Evolutionary conservation across 2,797 vertebrate species (phyloP), one percentile per base, ranked within the genome.

Genomic region (Tarsius wallacei): DNA sequence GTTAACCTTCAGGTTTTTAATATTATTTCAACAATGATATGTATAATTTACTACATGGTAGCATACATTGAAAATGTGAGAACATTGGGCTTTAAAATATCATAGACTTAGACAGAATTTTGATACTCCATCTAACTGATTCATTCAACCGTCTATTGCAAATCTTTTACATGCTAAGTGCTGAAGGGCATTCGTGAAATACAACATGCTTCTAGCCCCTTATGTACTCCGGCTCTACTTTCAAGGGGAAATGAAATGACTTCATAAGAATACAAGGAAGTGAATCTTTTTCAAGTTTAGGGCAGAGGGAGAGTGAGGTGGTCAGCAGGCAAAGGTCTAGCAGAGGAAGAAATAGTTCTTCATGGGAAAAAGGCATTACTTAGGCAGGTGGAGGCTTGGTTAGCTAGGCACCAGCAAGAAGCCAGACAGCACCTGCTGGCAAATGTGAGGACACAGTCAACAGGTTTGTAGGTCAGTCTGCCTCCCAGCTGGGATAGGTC

Each of bases 1-100:
- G 76, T 89, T 86, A 53, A 78, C 93, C 87, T 97, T 97, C 86
- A 94, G 73, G 78, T 94, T 96, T 96, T 95, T 90, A 95, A 78
- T 93, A 77, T 86, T 97, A 80, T 98, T 96, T 93, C 68, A 91
- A 76, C n/a, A 78, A 42, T 24, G 33, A 82, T 51, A 36, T 33
- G 7, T 91, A 7, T 55, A 93, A 90, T 92, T 97, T 93, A 84
- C 70, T 87, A 61, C 42, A 88, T 26, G n/a, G 63, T 59, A 59
- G 77, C 55, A 57, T 70, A 36, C 21, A 82, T 95, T 91, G 63
- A 90, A 85, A 97, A 93, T 53, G 22, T 93, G 68, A 93, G 87
- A 93, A 94, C 12, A 26, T 80, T 77, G 42, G 55, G 74, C 77
- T 81, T 97, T 94, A 93, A 94, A 93, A 81, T 94, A 85, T 64